A percentile compares a stretch with the other conserved stretches of the same genome.
These are phyloP conservation scores for Campoplex nolae DNA, from an alignment of 2,888 invertebrate genomes.

Conservation along the genomic window DNA sequence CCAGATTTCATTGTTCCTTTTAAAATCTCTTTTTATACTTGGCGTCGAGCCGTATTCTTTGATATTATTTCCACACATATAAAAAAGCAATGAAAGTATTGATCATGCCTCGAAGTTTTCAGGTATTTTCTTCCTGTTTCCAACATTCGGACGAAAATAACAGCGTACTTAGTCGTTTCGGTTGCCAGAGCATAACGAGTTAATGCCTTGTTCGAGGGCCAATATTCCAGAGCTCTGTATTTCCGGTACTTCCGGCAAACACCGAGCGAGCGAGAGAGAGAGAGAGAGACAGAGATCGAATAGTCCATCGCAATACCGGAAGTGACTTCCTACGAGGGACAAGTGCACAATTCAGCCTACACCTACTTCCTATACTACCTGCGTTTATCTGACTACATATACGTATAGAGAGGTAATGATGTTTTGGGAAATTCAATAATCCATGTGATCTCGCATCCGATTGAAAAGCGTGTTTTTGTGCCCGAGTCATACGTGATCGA, in stretches of 20 bases:
- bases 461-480: background rate
- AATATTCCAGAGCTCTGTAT: slow-evolving; percentile 56
- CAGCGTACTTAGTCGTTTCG: slow-evolving; percentile 46
- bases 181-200: slow-evolving; percentile 57
- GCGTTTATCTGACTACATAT: background rate
- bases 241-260: slow-evolving; percentile 67
- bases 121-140: slow-evolving; percentile 28
- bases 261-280: slow-evolving; percentile 21
- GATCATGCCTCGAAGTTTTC: background rate
- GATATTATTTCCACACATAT: slow-evolving; percentile 31
- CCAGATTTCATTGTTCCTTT: background rate
- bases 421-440: slow-evolving; percentile 21
- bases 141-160: slow-evolving; percentile 27
- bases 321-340: slow-evolving; percentile 68
- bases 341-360: slow-evolving; percentile 62
- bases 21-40: background rate
- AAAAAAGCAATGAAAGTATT: slow-evolving; percentile 48
- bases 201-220: slow-evolving; percentile 51
- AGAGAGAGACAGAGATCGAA: background rate
- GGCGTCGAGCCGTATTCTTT: background rate
- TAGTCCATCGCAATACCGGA: slow-evolving; percentile 61
- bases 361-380: slow-evolving; percentile 54
- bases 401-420: too few relatives aligned
- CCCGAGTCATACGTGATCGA: background rate
- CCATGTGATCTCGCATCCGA: background rate